These are phyloP conservation scores for Microcebus murinus DNA, from an alignment of 2,113 vertebrate species.

Conservation along the genomic window DNA sequence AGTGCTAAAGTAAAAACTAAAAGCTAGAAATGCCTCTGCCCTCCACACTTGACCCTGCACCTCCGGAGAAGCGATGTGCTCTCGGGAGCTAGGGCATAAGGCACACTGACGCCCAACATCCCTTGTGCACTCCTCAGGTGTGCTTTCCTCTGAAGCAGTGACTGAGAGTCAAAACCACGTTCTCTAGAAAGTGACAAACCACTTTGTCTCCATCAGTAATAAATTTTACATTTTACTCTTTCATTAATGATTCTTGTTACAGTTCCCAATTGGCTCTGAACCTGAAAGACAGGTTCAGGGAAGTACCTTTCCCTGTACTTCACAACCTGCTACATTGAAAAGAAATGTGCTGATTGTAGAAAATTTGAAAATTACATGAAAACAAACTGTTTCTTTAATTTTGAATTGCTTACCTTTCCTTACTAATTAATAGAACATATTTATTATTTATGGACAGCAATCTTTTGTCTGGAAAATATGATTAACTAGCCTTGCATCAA, in stretches of 20 bases:
- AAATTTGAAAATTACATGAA: neutral
- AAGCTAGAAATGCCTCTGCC: neutral
- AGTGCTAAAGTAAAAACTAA: neutral
- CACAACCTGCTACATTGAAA: neutral
- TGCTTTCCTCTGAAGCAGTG: neutral
- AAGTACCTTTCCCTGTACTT: neutral
- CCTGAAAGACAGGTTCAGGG: neutral
- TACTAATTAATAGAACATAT: neutral
- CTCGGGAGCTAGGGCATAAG: neutral
- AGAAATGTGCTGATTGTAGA: neutral
- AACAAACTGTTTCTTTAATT: neutral
- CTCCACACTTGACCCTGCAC: rapidly evolving
- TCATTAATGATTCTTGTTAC: neutral
- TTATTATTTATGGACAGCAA: neutral
- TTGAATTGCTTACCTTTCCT: neutral
- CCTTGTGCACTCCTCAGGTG: rapidly evolving
- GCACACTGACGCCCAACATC: neutral
- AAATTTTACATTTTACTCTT: neutral
- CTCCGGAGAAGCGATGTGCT: neutral
- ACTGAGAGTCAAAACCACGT: neutral
- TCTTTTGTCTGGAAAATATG: neutral
- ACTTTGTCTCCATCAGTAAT: neutral
- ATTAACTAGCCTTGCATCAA: neutral
- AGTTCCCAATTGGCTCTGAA: neutral
- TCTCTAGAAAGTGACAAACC: neutral